phyloP scores from a whole-genome alignment of 2,797 vertebrate genomes.

The Sebastes flavidus region DNA sequence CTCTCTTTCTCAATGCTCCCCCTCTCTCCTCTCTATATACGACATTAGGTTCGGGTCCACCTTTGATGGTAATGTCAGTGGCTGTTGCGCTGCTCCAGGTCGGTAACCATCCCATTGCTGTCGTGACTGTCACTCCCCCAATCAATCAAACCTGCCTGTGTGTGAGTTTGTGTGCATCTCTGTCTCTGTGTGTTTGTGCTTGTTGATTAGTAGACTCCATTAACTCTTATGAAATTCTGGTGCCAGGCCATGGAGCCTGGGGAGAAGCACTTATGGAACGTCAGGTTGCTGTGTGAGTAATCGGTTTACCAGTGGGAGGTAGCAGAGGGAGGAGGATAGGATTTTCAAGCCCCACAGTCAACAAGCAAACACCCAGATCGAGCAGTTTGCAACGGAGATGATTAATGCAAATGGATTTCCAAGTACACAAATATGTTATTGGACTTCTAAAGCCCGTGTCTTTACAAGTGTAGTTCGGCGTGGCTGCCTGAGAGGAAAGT shows the following conservation, averaged over 20 bases:
- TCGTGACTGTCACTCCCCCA: constrained; percentile 61
- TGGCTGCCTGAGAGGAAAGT: not conserved
- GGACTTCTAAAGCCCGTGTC: constrained; percentile 1
- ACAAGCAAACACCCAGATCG: constrained; percentile 31
- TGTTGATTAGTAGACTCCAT: constrained; percentile 73
- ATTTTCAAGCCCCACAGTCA: constrained; percentile 51
- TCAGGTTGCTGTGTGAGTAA: constrained; percentile 68
- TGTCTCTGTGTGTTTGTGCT: not conserved
- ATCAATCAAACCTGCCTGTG: constrained; percentile 67
- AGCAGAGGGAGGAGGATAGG: not conserved
- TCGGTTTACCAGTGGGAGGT: constrained; percentile 62
- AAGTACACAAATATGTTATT: constrained; percentile 44
- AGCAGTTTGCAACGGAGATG: constrained; percentile 37
- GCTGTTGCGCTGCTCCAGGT: constrained; percentile 34
- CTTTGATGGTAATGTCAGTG: constrained; percentile 52
- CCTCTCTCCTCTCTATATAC: not conserved
- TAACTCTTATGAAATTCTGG: constrained; percentile 66
- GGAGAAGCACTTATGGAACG: constrained; percentile 64
- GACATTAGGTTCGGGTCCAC: constrained; percentile 13
- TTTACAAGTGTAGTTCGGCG: constrained; percentile 20
- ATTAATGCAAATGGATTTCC: constrained; percentile 59
- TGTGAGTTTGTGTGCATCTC: constrained; percentile 10
- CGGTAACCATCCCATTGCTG: constrained; percentile 60
- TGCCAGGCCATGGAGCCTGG: constrained; percentile 31
- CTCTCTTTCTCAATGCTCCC: not conserved